Base-by-base conservation (phyloP, 2,888 invertebrate genomes). In the Megaustenia siamemsis region DNA sequence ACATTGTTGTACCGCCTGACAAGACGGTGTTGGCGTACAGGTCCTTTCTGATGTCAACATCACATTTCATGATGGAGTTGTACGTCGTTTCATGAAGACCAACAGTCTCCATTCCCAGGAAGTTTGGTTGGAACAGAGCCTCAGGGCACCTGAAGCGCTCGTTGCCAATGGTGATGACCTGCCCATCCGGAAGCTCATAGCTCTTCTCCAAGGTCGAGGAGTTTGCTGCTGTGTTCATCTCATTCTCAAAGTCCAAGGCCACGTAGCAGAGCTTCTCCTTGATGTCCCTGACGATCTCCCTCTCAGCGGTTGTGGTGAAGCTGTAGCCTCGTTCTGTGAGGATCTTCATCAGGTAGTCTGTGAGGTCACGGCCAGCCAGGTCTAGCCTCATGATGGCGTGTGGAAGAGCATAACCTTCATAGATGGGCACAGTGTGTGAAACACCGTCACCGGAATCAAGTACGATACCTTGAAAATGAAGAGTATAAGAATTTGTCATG, bases 361-460 rank as follows among this genome's bases (percentile, higher is more conserved):
- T 90, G 66, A 91, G 88, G 84, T 91, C 90, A 77, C 91, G 88
- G 63, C 91, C 91, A 53, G 91, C 91, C 84, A 91, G 86, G 85
- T 91, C 91, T 63, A 90, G 82, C 83, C 90, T 87, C 80, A 89
- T 86, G 83, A 91, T 90, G 84, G 91, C 90, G 80, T 91, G 90
- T 84, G 91, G 90, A 35, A 90, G 89, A 43, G 90, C 90, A n/a
- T n/a, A n/a, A n/a, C n/a, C n/a, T n/a, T n/a, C n/a, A n/a, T n/a
- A n/a, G n/a, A n/a, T n/a, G n/a, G 98, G 97, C 85, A 97, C 97
- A 87, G 97, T 97, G 96, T 97, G 97, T 82, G 98, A 97, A 89
- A 98, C 98, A 95, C 98, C 98, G 95, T 98, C 98, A 89, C 98
- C 98, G 91, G 97, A 97, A 95, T 98, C 98, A 93, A 98, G 95